phyloP scores from a whole-genome alignment of 2,888 invertebrate species.

The Laothoe populi region DNA sequence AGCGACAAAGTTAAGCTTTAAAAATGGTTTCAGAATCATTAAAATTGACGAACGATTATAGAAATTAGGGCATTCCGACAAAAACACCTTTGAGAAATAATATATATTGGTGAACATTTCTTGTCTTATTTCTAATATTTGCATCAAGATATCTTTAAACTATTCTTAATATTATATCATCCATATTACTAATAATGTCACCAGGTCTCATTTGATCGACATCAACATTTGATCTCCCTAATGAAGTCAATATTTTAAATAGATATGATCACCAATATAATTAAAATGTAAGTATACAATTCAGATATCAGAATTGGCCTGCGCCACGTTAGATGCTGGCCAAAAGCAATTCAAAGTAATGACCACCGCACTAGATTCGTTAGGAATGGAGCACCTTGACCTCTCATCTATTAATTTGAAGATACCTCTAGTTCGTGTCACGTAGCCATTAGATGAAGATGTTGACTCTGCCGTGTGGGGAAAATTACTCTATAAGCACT shows the following conservation, averaged over 20 bases:
- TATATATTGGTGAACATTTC: too few species aligned
- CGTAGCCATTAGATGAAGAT: conserved; percentile 9
- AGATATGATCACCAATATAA: not conserved
- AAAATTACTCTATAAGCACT: not conserved
- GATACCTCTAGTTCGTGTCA: conserved; percentile 9
- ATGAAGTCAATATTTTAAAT: not conserved
- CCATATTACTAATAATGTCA: not conserved
- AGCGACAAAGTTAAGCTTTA: too few species aligned
- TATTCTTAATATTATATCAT: too few species aligned
- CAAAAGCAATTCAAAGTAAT: conserved; percentile 30
- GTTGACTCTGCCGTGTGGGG: not conserved
- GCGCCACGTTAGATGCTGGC: not conserved
- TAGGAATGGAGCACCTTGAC: conserved; percentile 23
- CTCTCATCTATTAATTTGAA: conserved; percentile 25
- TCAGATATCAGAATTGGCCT: conserved; percentile 8
- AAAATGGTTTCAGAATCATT: too few species aligned
- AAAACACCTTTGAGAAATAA: too few species aligned
- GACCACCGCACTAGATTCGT: conserved; percentile 9
- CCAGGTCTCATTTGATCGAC: not conserved
- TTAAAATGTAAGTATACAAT: conserved; percentile 13
- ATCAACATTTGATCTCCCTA: not conserved
- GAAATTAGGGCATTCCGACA: too few species aligned
- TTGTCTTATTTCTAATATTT: too few species aligned
- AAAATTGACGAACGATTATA: too few species aligned
- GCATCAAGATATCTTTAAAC: too few species aligned